Percentiles rank a stretch among this genome's conserved stretches.
Evolutionary conservation across 2,113 vertebrate genomes (phyloP).

Genomic region (Heterotilapia buettikoferi): DNA sequence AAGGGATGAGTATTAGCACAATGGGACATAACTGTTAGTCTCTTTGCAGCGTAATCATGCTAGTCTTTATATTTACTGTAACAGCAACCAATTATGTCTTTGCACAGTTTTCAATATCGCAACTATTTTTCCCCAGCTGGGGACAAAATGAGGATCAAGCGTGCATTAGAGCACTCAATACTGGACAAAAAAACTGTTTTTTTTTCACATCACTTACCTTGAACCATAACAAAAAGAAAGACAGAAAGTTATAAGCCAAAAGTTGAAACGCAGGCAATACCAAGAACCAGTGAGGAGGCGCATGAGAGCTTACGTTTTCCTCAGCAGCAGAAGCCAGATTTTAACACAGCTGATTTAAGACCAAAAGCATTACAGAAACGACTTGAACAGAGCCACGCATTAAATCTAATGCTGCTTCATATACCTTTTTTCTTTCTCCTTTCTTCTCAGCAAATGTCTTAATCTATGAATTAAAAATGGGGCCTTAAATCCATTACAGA

Average conservation of each 20-base stretch:
- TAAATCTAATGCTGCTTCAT: constrained; percentile 26
- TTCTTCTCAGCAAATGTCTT: constrained; percentile 57
- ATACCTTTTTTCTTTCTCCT: neutral
- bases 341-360: neutral
- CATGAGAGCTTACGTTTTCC: neutral
- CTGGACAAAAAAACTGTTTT: neutral
- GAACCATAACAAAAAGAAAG: neutral
- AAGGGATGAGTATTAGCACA: neutral
- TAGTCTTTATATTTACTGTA: neutral
- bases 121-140: neutral
- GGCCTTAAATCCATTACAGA: constrained; percentile 62
- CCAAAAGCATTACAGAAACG: constrained; percentile 17
- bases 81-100: neutral
- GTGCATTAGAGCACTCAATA: neutral
- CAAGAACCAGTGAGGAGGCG: neutral
- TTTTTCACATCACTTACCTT: neutral
- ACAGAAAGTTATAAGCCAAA: neutral
- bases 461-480: constrained; percentile 67
- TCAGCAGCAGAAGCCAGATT: neutral
- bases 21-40: neutral
- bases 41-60: neutral
- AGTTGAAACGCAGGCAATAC: neutral
- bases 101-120: neutral
- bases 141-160: neutral
- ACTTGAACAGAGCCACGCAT: constrained; percentile 23